phyloP scores from a whole-genome alignment of 2,113 vertebrate species.

The Bos taurus region ARS-UCD2.0 NC_037338.1:15854001-15854500 shows the following conservation, averaged over 20 bases:
- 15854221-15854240: not conserved
- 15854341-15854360: not conserved
- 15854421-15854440: not conserved
- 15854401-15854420: not conserved
- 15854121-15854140: not conserved
- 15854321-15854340: not conserved
- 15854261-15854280: not conserved
- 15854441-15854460: not conserved
- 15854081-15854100: not conserved
- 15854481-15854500: not conserved
- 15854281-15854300: not conserved
- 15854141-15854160: not conserved
- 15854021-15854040: not conserved
- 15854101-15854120: not conserved
- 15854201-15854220: not conserved
- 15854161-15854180: not conserved
- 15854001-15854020: not conserved
- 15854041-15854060: not conserved
- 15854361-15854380: not conserved
- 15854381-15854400: not conserved
- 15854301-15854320: not conserved
- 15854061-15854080: not conserved
- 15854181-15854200: not conserved
- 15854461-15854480: not conserved
- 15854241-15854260: not conserved